These are phyloP conservation scores for Lamellibrachia columna DNA, from an alignment of 2,888 invertebrate species.

Conservation along the genomic window DNA sequence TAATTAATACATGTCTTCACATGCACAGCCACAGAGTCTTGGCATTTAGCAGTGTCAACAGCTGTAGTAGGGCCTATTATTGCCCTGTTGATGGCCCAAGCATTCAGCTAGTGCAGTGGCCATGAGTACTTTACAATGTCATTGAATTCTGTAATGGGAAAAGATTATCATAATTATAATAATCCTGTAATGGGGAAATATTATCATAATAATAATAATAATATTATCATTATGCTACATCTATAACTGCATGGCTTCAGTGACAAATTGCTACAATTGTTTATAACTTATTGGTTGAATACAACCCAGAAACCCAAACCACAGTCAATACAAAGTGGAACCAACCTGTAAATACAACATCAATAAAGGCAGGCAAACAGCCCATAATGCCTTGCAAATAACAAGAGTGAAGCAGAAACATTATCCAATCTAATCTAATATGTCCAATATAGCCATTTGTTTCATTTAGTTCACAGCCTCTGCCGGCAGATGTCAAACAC, in stretches of 20 bases:
- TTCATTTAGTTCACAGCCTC: constrained; percentile 57
- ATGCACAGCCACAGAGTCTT: background rate
- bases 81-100: background rate
- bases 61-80: background rate
- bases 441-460: background rate
- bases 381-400: too few relatives aligned
- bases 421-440: background rate
- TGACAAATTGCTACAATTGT: background rate
- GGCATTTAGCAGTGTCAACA: background rate
- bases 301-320: background rate
- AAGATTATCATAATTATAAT: background rate
- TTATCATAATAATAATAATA: background rate
- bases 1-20: background rate
- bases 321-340: too few relatives aligned
- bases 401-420: too few relatives aligned
- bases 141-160: background rate
- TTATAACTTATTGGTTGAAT: background rate
- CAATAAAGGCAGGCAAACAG: too few relatives aligned
- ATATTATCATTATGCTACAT: background rate
- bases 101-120: background rate
- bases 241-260: background rate
- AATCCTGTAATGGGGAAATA: background rate
- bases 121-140: background rate
- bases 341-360: too few relatives aligned
- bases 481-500: constrained; percentile 59